Evolutionary conservation across 2,888 invertebrate species (phyloP).

Genomic region (Cryptus viduatorius): DNA sequence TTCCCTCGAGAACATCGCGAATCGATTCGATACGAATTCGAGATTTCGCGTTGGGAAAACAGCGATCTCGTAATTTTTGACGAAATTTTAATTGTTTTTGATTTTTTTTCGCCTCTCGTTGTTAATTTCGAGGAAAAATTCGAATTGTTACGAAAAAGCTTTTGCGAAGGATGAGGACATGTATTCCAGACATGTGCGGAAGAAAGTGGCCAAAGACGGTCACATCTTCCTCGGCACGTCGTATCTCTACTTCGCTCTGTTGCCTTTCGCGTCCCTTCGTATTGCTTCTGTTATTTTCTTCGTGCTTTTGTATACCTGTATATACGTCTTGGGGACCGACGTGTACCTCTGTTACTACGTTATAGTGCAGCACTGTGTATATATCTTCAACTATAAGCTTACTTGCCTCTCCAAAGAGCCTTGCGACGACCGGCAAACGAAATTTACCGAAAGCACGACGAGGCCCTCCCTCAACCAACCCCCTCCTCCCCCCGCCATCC

Average conservation of each 20-base stretch:
- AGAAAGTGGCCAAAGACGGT: slow-evolving; percentile 54
- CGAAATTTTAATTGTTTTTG: background rate
- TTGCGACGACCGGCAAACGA: slow-evolving; percentile 73
- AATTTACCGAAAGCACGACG: slow-evolving; percentile 75
- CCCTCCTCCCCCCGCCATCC: too few species aligned
- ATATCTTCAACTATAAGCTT: slow-evolving; percentile 23
- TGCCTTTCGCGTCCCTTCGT: slow-evolving; percentile 1
- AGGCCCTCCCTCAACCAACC: slow-evolving; percentile 22
- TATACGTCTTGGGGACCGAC: background rate
- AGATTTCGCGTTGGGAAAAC: background rate
- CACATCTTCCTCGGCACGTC: slow-evolving; percentile 58
- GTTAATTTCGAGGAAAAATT: slow-evolving; percentile 47
- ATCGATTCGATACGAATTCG: background rate
- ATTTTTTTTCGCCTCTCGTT: background rate
- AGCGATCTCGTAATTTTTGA: background rate
- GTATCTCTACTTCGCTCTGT: slow-evolving; percentile 18
- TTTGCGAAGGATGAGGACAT: slow-evolving; percentile 53
- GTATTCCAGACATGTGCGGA: slow-evolving; percentile 44
- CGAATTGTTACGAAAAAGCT: slow-evolving; percentile 12
- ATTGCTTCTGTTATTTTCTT: slow-evolving; percentile 46
- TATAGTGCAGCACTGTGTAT: background rate
- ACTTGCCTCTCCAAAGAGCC: slow-evolving; percentile 61
- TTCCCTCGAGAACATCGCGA: background rate
- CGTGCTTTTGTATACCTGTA: background rate
- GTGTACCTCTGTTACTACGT: background rate